phyloP scores from a whole-genome alignment of 2,888 invertebrate species.

The Mallateleia sp. region DNA sequence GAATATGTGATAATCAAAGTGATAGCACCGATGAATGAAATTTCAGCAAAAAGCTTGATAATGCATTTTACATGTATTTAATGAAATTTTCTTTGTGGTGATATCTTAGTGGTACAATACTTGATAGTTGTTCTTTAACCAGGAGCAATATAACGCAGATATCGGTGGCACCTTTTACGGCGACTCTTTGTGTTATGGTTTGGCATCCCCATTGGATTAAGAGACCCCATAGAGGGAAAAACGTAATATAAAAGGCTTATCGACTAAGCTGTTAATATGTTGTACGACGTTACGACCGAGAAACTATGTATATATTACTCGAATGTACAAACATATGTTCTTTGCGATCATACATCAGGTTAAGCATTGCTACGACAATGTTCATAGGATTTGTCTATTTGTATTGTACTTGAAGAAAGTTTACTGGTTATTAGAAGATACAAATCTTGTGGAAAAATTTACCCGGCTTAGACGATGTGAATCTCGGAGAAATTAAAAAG shows the following conservation, averaged over 20 bases:
- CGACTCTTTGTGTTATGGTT: constrained; percentile 76
- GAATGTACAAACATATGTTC: constrained; percentile 88
- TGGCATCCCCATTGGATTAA: constrained; percentile 88
- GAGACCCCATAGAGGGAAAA: constrained; percentile 89
- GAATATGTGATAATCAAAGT: background rate
- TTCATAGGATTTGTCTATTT: too few species aligned
- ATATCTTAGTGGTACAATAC: constrained; percentile 38
- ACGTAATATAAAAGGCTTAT: constrained; percentile 90
- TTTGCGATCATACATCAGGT: constrained; percentile 83
- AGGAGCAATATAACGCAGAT: constrained; percentile 63
- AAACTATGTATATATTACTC: constrained; percentile 88
- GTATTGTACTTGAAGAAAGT: too few species aligned
- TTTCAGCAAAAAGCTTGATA: background rate
- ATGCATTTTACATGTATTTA: constrained; percentile 14
- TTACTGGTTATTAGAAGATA: too few species aligned
- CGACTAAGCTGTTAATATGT: constrained; percentile 90
- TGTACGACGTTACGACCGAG: constrained; percentile 86
- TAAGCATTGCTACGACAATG: constrained; percentile 73
- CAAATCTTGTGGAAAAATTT: too few species aligned
- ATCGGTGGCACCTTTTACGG: constrained; percentile 73
- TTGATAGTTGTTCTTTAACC: constrained; percentile 66
- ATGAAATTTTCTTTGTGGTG: constrained; percentile 30
- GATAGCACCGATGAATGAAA: background rate
- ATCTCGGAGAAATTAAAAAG: too few species aligned
- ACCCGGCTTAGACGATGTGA: too few species aligned